phyloP scores from a whole-genome alignment of 2,797 vertebrate genomes.

The Chromis chromis region DNA sequence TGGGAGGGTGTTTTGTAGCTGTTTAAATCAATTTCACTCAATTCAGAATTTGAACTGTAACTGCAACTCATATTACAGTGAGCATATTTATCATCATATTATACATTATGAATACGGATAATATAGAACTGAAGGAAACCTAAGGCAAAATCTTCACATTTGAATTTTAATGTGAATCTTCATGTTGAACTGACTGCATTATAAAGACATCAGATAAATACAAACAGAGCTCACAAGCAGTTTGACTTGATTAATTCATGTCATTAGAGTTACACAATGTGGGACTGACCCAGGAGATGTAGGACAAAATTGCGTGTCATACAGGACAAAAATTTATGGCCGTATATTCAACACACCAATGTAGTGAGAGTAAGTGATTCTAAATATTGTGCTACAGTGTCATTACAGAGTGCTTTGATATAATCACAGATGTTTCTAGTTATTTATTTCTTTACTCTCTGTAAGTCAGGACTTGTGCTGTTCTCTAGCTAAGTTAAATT shows the following conservation, averaged over 20 bases:
- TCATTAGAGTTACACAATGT: constrained; percentile 30
- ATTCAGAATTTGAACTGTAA: not conserved
- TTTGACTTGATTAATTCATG: constrained; percentile 49
- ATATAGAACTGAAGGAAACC: not conserved
- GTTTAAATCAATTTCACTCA: not conserved
- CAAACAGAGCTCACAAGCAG: constrained; percentile 38
- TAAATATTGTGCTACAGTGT: not conserved
- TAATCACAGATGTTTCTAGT: not conserved
- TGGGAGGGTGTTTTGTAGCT: not conserved
- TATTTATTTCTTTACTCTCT: constrained; percentile 17
- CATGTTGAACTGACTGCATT: constrained; percentile 1
- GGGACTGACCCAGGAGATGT: constrained; percentile 18
- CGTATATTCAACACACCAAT: constrained; percentile 4
- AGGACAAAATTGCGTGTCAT: constrained; percentile 38
- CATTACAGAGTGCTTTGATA: not conserved
- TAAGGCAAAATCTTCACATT: not conserved
- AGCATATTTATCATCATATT: no score
- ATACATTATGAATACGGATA: not conserved
- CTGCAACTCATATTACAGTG: not conserved
- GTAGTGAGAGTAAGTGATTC: not conserved
- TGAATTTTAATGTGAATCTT: no score
- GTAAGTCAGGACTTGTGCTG: constrained; percentile 3
- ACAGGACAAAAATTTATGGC: constrained; percentile 30
- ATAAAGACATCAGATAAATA: constrained; percentile 28
- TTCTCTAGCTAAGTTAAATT: constrained; percentile 18